Conservation (phyloP, 2,113 vertebrate genomes). For the Sisor rabdophorus region DNA sequence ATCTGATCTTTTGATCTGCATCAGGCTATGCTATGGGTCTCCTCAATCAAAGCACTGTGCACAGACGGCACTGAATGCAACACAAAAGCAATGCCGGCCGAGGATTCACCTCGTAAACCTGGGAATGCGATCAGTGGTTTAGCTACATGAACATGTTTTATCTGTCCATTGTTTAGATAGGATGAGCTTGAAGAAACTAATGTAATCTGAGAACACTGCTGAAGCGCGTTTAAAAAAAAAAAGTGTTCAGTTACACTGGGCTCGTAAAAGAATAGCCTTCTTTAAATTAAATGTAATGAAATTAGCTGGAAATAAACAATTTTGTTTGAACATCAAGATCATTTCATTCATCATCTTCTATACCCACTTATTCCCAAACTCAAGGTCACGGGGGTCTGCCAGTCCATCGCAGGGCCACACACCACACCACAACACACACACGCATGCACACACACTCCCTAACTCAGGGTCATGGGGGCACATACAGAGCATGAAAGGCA, state of each 20-base stretch:
- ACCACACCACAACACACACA: no score
- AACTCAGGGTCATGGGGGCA: no score
- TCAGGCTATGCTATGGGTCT: not conserved
- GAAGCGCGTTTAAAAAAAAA: constrained; percentile 9
- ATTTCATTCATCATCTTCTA: no score
- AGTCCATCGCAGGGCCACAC: no score
- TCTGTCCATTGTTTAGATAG: not conserved
- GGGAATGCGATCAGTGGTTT: not conserved
- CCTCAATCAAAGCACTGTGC: constrained; percentile 12
- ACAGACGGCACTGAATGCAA: not conserved
- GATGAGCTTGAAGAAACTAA: not conserved
- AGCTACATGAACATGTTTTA: not conserved
- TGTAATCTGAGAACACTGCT: constrained; percentile 26
- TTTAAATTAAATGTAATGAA: not conserved
- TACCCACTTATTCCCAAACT: no score
- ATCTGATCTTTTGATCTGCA: not conserved
- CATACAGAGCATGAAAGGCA: no score
- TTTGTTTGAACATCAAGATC: not conserved
- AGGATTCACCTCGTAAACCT: not conserved
- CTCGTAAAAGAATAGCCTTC: not conserved
- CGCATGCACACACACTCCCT: no score
- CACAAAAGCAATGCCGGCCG: not conserved
- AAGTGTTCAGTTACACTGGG: constrained; percentile 23
- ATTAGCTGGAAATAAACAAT: not conserved
- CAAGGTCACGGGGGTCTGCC: no score